Evolutionary conservation across 2,113 vertebrate genomes (phyloP).

Genomic region (Pygoscelis antarcticus): DNA sequence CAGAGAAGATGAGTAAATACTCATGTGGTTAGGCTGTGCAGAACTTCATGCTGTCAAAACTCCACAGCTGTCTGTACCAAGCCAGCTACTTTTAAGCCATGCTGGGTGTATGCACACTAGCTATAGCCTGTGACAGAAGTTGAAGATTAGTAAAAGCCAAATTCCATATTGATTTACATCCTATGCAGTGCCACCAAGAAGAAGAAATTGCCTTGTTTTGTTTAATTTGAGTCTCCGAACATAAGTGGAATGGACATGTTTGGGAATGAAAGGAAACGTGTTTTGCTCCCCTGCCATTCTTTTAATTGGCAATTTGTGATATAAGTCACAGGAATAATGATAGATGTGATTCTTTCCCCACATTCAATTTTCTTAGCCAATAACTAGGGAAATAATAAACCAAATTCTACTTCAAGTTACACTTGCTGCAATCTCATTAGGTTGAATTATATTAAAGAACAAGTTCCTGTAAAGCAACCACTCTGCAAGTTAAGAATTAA

Average conservation of each 20-base stretch:
- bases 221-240: not conserved
- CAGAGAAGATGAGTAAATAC: not conserved
- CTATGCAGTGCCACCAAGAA: not conserved
- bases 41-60: not conserved
- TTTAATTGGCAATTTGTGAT: not conserved
- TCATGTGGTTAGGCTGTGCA: not conserved
- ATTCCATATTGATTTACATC: not conserved
- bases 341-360: not conserved
- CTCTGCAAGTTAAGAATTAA: not conserved
- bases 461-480: not conserved
- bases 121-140: not conserved
- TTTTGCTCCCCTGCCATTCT: not conserved
- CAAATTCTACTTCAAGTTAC: not conserved
- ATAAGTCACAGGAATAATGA: not conserved
- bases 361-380: not conserved
- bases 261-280: not conserved
- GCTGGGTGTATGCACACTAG: not conserved
- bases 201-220: not conserved
- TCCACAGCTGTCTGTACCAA: not conserved
- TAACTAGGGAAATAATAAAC: conserved; percentile 17
- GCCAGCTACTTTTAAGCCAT: not conserved
- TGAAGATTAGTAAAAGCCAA: not conserved
- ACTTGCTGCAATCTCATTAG: not conserved
- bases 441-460: not conserved
- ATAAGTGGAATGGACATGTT: not conserved